Base-by-base conservation (phyloP, 2,113 vertebrate genomes). In the Hippocampus barbouri region DNA sequence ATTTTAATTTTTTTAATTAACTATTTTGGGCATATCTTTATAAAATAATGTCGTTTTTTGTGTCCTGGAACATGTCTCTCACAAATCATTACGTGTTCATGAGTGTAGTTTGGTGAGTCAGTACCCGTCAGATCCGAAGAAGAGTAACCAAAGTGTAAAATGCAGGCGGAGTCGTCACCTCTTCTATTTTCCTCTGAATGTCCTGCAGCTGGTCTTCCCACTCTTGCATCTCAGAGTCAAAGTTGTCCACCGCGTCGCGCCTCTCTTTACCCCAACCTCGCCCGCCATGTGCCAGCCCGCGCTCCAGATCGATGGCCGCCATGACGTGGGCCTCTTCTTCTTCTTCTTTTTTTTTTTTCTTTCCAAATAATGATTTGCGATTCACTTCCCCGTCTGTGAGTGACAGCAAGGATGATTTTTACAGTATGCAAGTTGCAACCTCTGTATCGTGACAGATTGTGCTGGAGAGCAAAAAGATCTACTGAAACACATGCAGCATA, bases 151-250 rank as follows among this genome's bases (percentile, higher is more conserved):
- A 53, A 15, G n/a, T 27, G 14, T 6, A n/a, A 3, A 53, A 53
- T 53, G 10, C 27, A 54, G 18, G n/a, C 41, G 12, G 9, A 5
- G 18, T 21, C 2, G 72, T 72, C 90, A 98, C 97, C 95, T 98
- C 95, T 90, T 99, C 97, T 25, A 99, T 98, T 89, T 98, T 96
- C 85, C 77, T 95, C 90, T 98, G 97, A 91, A 99, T 96, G 82
- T 96, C 92, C 80, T 95, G 96, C 89, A 98, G 95, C 53, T 98
- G 96, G 80, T 95, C 94, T 90, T 99, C 97, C 97, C 97, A 99
- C 83, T 98, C 96, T 80, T 95, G 95, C 85, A 98, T 95, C 90
- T 98, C 97, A 0, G 90, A 95, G 90, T 98, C 97, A 69, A 99
- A 98, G 87, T 92, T 94, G 88, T 98, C 95, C 89, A 94, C 88